Base-by-base conservation (phyloP, 2,797 vertebrate species). In the Triplophysa bombifrons region DNA sequence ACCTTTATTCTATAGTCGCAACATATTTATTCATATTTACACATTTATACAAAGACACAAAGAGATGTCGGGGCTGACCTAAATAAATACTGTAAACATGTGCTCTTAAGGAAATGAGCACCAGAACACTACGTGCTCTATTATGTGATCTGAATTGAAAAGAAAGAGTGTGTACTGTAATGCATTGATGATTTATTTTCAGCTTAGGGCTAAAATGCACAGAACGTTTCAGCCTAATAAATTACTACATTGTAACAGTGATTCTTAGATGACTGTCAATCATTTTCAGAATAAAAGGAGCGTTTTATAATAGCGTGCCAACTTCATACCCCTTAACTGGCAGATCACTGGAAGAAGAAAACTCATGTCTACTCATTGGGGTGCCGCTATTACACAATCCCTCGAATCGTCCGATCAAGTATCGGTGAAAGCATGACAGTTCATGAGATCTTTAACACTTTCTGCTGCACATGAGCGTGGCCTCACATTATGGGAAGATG, bases 1-100 rank as follows among this genome's bases (percentile, higher is more conserved):
- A 17, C 30, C 75, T 93, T 93, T 92, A 93, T 94, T 93, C 91
- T 93, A 93, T 90, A 92, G 91, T 93, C 85, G 87, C 91, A 93
- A 93, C 92, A 86, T 93, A 94, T 82, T 89, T 91, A 58, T 83
- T 80, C 25, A 6, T 67, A 93, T 93, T 84, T 93, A 94, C 93
- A 94, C 69, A 89, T 91, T 89, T 91, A 94, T 91, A 93, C 91
- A 93, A 93, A 93, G 86, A 81, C 72, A 86, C 80, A 84, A 74
- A 74, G 66, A 82, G 74, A 81, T 63, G 12, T 64, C 70, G 44
- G 78, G 60, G 71, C 20, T 72, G 68, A 71, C 27, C 55, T 83
- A 83, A 88, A 88, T 87, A 88, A 87, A 88, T 88, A 88, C 85
- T 87, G 87, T 84, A 84, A 88, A 87, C 82, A 30, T 80, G 73